Base-by-base conservation (phyloP, 64 coral and sea anemone species). In the Montipora efflorescens region DNA sequence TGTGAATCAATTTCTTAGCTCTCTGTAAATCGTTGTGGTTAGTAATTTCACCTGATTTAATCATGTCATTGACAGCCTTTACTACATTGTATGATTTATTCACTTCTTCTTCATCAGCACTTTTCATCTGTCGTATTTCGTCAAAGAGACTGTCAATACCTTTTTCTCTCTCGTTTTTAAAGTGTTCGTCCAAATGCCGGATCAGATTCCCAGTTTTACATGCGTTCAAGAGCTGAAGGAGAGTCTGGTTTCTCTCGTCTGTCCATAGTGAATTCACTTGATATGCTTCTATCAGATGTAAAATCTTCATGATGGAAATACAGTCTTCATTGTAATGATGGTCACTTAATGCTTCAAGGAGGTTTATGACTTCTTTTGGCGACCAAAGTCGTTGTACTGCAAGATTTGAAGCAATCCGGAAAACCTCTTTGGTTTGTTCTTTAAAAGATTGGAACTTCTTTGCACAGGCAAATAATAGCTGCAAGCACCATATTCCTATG, bases 241-340 rank as follows among this genome's bases (percentile, higher is more conserved):
- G 71, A 74, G 71, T 23, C 19, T 74, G 71, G 71, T 74, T 74
- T 7, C 3, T 74, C 71, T 74, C 71, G 25, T 74, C 71, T 28
- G 4, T 74, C 71, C 71, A 74, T 25, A 20, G 71, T 18, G n/a
- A 74, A 28, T 8, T 20, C 71, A 74, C 71, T 23, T 74, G 71
- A 74, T 74, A 74, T 74, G 71, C 22, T 74, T 18, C 21, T 28
- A 74, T 74, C n/a, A 74, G 8, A 20, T 74, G 71, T 74, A 74
- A 74, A 28, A 74, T 74, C 71, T 74, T 74, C 71, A 74, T 25
- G 71, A 74, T 74, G n/a, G 71, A 74, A 74, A 74, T 74, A 28
- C 71, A 74, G n/a, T 20, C 71, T 74, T 74, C n/a, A 74, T 74
- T 20, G 19, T 74, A 20, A 20, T 74, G 71, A 23, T 74, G 71